Base-by-base conservation (phyloP, 2,888 invertebrate species). In the Brachypalpus laphriformis region DNA sequence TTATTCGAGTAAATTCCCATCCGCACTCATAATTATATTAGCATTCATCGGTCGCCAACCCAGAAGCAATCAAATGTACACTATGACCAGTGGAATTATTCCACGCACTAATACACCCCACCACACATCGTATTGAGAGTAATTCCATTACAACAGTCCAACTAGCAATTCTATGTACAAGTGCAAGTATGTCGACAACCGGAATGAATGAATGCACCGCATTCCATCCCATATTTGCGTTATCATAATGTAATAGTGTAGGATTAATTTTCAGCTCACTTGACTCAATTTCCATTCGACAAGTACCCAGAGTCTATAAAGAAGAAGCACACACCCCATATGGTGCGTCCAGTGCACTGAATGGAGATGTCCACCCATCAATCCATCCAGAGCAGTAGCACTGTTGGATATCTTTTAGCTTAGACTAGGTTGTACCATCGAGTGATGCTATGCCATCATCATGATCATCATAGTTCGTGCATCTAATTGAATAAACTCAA, bases 181-280 rank as follows among this genome's bases (percentile, higher is more conserved):
- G 68, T 59, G 14, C n/a, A 59, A 40, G 56, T 68, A 18, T 16
- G 51, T 45, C 49, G 47, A 51, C 49, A n/a, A 28, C 16, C 25
- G 49, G 51, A 72, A 72, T 66, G 77, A 82, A 72, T 71, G 82
- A 71, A 66, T 34, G 54, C 47, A 34, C 8, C 31, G 68, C 75
- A 80, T 85, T 85, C 83, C 74, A 65, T 75, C 5, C 5, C 74
- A 80, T 83, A 74, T 75, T 63, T 70, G 70, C 80, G 59, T 70
- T 80, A 80, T 75, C 83, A 75, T 70, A 75, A 80, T 80, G 68
- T 57, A 83, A 74, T 75, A 72, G 83, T 70, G 74, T 70, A 63
- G 74, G 83, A 80, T 80, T 80, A 85, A 85, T 85, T 83, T 85
- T 75, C 83, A 85, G 75, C 75, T 80, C 83, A 81, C 83, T 85